These are phyloP conservation scores for Lomographa bimaculata DNA, from an alignment of 2,888 invertebrate species.

Conservation along the genomic window DNA sequence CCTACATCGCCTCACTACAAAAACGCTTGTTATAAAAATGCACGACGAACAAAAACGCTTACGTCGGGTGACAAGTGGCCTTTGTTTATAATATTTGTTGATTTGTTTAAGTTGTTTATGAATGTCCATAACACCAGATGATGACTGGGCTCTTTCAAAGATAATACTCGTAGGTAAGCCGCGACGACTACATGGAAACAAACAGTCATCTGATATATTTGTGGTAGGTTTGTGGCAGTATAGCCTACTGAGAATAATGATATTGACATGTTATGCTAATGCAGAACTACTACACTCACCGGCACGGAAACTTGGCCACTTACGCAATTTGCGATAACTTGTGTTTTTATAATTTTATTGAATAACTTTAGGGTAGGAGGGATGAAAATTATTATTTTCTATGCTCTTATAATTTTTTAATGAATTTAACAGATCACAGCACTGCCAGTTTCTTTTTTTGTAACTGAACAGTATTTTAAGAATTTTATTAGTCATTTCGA, in stretches of 20 bases:
- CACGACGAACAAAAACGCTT: slow-evolving; percentile 75
- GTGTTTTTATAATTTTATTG: no score
- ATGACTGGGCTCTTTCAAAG: slow-evolving; percentile 62
- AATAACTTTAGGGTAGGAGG: no score
- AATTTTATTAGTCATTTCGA: no score
- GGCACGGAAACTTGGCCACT: no score
- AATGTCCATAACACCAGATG: slow-evolving; percentile 65
- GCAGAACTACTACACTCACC: background rate
- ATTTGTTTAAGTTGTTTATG: slow-evolving; percentile 74
- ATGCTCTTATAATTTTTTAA: no score
- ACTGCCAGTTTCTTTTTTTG: no score
- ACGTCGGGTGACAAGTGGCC: slow-evolving; percentile 79
- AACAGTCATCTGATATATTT: slow-evolving; percentile 30
- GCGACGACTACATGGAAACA: slow-evolving; percentile 35
- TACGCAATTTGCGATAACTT: no score
- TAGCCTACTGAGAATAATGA: slow-evolving; percentile 7
- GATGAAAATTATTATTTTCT: no score
- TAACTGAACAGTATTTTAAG: no score
- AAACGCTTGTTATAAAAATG: slow-evolving; percentile 79
- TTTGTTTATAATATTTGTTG: slow-evolving; percentile 80
- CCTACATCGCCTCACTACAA: slow-evolving; percentile 78
- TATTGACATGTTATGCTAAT: slow-evolving; percentile 20
- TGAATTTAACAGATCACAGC: no score
- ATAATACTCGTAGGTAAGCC: slow-evolving; percentile 39
- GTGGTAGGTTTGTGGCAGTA: slow-evolving; percentile 24